phyloP scores from a whole-genome alignment of 2,113 vertebrate genomes.

The Passer montanus region DNA sequence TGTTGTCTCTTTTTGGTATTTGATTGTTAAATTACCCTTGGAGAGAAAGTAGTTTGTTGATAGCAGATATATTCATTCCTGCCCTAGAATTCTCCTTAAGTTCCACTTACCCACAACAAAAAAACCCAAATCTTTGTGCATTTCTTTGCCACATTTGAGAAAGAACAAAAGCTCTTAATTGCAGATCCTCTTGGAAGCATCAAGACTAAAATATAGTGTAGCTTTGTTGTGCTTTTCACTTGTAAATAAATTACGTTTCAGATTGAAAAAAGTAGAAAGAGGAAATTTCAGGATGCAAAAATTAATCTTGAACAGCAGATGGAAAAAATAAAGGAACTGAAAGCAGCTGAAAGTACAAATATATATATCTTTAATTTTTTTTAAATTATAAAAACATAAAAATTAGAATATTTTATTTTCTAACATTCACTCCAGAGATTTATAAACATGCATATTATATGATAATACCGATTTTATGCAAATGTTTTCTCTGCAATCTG shows the following conservation, averaged over 20 bases:
- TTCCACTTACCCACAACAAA: neutral
- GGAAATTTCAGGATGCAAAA: neutral
- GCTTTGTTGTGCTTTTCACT: neutral
- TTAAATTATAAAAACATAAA: no score
- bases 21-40: neutral
- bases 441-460: conserved; percentile 32
- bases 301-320: neutral
- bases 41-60: neutral
- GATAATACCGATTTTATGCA: conserved; percentile 34
- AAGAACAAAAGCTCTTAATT: neutral
- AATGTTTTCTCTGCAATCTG: conserved; percentile 17
- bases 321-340: neutral
- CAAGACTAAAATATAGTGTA: neutral
- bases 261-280: neutral
- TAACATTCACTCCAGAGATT: conserved; percentile 12
- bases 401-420: neutral
- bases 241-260: neutral
- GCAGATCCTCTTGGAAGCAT: neutral
- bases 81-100: neutral
- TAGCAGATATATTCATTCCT: neutral
- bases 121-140: accelerated
- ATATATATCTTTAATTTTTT: neutral
- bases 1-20: neutral
- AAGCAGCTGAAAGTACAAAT: neutral
- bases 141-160: neutral